Percentiles rank a stretch among this genome's conserved stretches.
These are phyloP conservation scores for Tamias sibiricus DNA, from an alignment of 2,113 vertebrate genomes.

Conservation along the genomic window DNA sequence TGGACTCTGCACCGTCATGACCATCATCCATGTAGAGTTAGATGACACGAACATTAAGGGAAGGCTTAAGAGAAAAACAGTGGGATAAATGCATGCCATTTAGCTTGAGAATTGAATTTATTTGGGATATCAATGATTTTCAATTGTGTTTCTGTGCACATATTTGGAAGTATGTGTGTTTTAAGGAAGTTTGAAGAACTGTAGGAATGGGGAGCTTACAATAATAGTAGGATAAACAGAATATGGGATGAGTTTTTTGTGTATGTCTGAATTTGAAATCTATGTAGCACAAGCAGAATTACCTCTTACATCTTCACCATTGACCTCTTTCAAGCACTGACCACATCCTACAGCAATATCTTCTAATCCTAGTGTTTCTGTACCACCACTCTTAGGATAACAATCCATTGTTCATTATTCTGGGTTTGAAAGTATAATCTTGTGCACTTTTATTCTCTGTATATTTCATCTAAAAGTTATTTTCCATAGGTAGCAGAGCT, in stretches of 20 bases:
- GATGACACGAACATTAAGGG: not conserved
- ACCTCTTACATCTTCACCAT: not conserved
- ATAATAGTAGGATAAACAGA: not conserved
- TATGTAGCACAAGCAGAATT: not conserved
- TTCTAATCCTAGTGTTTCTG: not conserved
- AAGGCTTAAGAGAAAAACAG: not conserved
- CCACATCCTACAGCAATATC: no score
- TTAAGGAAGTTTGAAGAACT: not conserved
- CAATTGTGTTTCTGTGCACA: not conserved
- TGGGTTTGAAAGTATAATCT: not conserved
- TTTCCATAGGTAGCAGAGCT: not conserved
- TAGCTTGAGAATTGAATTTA: not conserved
- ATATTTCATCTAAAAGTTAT: not conserved
- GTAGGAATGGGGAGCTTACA: rapidly evolving
- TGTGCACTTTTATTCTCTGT: not conserved
- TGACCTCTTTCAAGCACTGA: not conserved
- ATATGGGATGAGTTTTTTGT: not conserved
- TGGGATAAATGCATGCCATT: not conserved
- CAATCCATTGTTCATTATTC: not conserved
- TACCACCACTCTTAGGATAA: not conserved
- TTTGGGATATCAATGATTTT: not conserved
- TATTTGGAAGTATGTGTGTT: not conserved
- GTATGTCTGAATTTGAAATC: not conserved
- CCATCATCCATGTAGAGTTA: not conserved
- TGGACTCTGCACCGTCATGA: not conserved